Evolutionary conservation across 2,113 vertebrate genomes (phyloP).

Genomic region (Paedocypris sp.): DNA sequence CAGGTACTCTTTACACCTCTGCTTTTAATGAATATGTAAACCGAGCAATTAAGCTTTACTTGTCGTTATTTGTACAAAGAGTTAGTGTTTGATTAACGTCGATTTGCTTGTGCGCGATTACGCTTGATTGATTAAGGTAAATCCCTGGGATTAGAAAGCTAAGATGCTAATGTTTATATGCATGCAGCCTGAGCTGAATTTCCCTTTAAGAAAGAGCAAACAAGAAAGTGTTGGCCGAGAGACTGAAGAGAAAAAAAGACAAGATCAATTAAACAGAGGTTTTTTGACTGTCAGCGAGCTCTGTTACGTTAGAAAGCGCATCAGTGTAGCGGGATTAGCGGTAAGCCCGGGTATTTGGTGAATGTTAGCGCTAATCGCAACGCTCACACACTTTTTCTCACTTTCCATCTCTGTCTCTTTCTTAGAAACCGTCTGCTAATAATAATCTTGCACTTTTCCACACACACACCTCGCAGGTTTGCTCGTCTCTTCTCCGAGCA

Average conservation of each 20-base stretch:
- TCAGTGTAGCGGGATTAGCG: constrained; percentile 47
- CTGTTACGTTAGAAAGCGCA: constrained; percentile 38
- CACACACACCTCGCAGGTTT: not conserved
- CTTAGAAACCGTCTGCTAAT: not conserved
- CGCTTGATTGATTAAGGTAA: constrained; percentile 43
- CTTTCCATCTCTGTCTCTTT: not conserved
- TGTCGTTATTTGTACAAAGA: constrained; percentile 23
- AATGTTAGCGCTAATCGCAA: constrained; percentile 44
- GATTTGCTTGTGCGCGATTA: constrained; percentile 18
- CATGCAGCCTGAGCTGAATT: constrained; percentile 36
- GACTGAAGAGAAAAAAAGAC: constrained; percentile 6
- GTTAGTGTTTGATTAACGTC: constrained; percentile 27
- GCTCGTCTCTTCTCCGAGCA: not conserved
- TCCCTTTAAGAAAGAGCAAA: constrained; percentile 25
- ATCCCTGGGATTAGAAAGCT: constrained; percentile 38
- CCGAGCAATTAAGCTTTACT: constrained; percentile 32
- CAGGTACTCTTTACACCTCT: no score
- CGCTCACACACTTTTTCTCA: constrained; percentile 11
- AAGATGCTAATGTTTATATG: constrained; percentile 45
- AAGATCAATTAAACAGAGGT: constrained; percentile 31
- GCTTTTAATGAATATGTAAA: constrained; percentile 51
- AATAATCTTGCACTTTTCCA: not conserved
- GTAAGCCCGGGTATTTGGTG: constrained; percentile 44
- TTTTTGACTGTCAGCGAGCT: constrained; percentile 16
- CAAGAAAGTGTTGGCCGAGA: constrained; percentile 13